Percentiles rank a stretch among this genome's conserved stretches.
Evolutionary conservation across 2,888 invertebrate species (phyloP).

Genomic region (Drosophila subquinaria): DNA sequence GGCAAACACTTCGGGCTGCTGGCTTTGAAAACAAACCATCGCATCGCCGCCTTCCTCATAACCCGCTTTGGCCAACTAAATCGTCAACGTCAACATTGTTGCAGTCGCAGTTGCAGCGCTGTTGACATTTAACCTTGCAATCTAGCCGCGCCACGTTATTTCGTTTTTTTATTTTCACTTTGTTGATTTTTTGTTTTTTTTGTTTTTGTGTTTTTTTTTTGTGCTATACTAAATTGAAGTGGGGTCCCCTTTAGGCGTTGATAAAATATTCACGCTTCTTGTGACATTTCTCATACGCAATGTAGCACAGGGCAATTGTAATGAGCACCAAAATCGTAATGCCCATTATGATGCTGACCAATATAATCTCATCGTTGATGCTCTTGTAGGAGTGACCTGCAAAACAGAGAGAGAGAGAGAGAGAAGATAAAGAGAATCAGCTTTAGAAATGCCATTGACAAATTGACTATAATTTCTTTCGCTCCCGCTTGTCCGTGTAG

Average conservation of each 20-base stretch:
- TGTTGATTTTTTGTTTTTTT: slow-evolving; percentile 4
- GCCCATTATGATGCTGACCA: slow-evolving; percentile 95
- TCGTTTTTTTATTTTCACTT: neutral
- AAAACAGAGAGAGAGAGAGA: slow-evolving; percentile 33
- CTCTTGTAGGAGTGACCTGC: slow-evolving; percentile 92
- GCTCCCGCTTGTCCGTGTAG: slow-evolving; percentile 6
- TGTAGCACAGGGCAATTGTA: slow-evolving; percentile 92
- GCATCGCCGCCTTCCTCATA: slow-evolving; percentile 1
- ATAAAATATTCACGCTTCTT: slow-evolving; percentile 89
- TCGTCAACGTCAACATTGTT: slow-evolving; percentile 78
- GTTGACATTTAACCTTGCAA: slow-evolving; percentile 72
- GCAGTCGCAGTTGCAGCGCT: slow-evolving; percentile 47
- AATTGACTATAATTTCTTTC: slow-evolving; percentile 38
- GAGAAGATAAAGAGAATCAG: slow-evolving; percentile 35
- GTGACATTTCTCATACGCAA: slow-evolving; percentile 91
- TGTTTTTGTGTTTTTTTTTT: slow-evolving; percentile 1
- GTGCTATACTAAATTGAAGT: slow-evolving; percentile 16
- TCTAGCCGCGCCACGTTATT: slow-evolving; percentile 20
- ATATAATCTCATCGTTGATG: slow-evolving; percentile 94
- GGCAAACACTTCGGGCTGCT: slow-evolving; percentile 27
- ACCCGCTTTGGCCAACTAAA: slow-evolving; percentile 60
- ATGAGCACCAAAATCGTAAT: slow-evolving; percentile 92
- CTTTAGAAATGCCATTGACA: slow-evolving; percentile 34
- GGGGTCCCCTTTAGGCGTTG: slow-evolving; percentile 87
- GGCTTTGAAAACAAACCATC: slow-evolving; percentile 38